Conservation (phyloP, 1,140 invertebrate species). For the Ladona fulva region DNA sequence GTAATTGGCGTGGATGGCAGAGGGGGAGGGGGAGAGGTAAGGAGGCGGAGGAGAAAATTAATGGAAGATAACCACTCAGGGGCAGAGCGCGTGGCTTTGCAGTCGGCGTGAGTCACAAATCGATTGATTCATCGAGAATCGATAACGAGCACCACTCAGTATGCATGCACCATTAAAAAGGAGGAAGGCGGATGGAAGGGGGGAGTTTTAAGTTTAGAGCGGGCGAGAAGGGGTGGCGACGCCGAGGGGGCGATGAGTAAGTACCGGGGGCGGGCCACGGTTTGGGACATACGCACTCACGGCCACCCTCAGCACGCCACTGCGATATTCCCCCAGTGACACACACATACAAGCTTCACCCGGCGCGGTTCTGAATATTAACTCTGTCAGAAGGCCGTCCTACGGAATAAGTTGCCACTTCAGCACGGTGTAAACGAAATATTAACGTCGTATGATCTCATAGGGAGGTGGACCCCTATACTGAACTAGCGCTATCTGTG, state of each 20-base stretch:
- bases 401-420: too few species aligned
- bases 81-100: background rate
- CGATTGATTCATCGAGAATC: slow-evolving; percentile 4
- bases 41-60: background rate
- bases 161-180: slow-evolving; percentile 5
- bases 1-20: background rate
- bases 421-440: too few species aligned
- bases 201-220: background rate
- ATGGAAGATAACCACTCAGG: background rate
- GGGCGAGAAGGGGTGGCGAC: background rate
- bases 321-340: too few species aligned
- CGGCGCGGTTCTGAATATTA: too few species aligned
- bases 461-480: too few species aligned
- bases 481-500: too few species aligned
- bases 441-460: too few species aligned
- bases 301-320: too few species aligned
- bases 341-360: too few species aligned
- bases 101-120: slow-evolving; percentile 7
- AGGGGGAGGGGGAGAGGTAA: background rate
- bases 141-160: slow-evolving; percentile 1
- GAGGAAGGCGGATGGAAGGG: background rate
- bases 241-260: background rate
- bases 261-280: background rate
- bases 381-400: too few species aligned
- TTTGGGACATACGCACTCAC: too few species aligned